These are phyloP conservation scores for Nephrotoma flavescens DNA, from an alignment of 2,888 invertebrate species.

Conservation along the genomic window DNA sequence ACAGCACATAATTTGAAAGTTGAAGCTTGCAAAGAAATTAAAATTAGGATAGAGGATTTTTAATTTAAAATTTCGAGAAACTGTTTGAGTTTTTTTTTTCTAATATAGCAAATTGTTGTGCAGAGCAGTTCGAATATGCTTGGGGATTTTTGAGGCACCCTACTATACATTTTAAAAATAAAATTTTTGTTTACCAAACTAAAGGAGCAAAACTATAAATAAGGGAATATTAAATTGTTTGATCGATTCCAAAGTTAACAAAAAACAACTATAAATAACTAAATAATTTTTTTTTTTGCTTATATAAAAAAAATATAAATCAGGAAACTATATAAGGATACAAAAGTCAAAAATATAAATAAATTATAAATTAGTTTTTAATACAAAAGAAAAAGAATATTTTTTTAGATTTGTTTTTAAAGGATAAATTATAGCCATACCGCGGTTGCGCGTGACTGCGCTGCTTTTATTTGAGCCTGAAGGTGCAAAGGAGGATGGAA, in stretches of 20 bases:
- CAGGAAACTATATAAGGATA: neutral
- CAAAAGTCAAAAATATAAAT: neutral
- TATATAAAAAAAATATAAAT: neutral
- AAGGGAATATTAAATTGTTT: neutral
- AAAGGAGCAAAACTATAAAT: neutral
- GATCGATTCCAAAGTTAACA: neutral
- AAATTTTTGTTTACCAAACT: neutral
- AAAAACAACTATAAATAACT: neutral
- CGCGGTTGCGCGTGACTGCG: slow-evolving; percentile 86
- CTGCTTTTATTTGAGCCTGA: slow-evolving; percentile 96
- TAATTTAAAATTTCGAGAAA: too few species aligned
- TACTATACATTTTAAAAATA: neutral
- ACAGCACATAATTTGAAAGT: too few species aligned
- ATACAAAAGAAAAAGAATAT: neutral
- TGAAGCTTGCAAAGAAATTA: too few species aligned
- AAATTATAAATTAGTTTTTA: neutral
- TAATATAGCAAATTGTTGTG: too few species aligned
- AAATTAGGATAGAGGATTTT: too few species aligned
- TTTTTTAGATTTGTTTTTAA: slow-evolving; percentile 5
- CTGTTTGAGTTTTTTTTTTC: too few species aligned
- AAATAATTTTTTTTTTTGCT: neutral
- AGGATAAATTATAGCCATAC: slow-evolving; percentile 39
- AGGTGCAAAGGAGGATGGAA: slow-evolving; percentile 99
- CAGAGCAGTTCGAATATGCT: too few species aligned
- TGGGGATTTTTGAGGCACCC: neutral